Base-by-base conservation (phyloP, 2,888 invertebrate genomes). In the Drepana falcataria region DNA sequence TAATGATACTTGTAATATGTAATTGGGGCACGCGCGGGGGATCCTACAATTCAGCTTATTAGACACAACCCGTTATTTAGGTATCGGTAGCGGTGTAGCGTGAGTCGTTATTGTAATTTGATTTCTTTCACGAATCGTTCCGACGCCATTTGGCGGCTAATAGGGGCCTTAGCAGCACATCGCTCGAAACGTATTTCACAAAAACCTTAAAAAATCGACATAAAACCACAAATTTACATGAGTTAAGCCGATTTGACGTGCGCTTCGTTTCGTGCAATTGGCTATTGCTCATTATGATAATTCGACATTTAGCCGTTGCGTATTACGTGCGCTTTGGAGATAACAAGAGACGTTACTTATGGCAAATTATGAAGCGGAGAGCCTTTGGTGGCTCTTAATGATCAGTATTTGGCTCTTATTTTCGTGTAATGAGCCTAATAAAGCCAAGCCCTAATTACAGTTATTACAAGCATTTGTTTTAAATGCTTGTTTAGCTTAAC, bases 21-120 rank as follows among this genome's bases (percentile, higher is more conserved):
- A 81, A 79, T 71, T 65, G 67, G 71, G 70, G 69, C 77, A 76
- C 80, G 83, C 81, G 81, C 77, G 81, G 75, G 80, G 77, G 82
- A 80, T 86, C 85, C 82, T 79, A 79, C 82, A 83, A 87, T 87
- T 89, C 87, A 77, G 77, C 81, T 83, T 77, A 85, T 88, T 88
- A 86, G 87, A 87, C 75, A 64, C 64, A 89, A 87, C 89, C 87
- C 85, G 83, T 87, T 85, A 89, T 87, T 85, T 84, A 68, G 75
- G 79, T 85, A 85, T 86, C 83, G 75, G 84, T 85, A 80, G 88
- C 78, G 65, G 60, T 73, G 75, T 85, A 79, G 88, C 88, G 87
- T 87, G 90, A 79, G 75, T 85, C 83, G 83, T 88, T 87, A 87
- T 81, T 78, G 79, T 89, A 87, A 91, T 90, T 87, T 82, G 82